Conservation (phyloP, 1,140 invertebrate species). For the Drosophila pectinifera region DNA sequence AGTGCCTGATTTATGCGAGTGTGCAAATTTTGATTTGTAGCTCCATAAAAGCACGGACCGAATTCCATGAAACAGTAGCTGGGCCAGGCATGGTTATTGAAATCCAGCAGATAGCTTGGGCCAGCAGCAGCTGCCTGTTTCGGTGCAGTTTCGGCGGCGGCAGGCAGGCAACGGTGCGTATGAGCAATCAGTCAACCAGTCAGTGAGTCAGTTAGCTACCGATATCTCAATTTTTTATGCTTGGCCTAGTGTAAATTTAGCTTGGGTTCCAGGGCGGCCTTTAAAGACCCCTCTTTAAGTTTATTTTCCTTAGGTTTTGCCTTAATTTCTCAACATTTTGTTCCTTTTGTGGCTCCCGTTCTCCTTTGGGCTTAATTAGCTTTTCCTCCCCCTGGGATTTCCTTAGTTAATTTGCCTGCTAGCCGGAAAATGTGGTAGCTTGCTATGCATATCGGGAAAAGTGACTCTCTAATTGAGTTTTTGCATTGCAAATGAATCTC, state of each 20-base stretch:
- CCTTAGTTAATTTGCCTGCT: constrained; percentile 16
- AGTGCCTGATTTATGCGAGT: constrained; percentile 47
- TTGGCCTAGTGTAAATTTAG: constrained; percentile 54
- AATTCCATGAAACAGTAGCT: constrained; percentile 28
- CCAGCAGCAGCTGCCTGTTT: constrained; percentile 12
- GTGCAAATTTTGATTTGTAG: constrained; percentile 60
- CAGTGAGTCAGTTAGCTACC: constrained; percentile 64
- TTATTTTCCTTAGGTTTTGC: background rate
- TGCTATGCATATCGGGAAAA: constrained; percentile 14
- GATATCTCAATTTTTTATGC: constrained; percentile 72
- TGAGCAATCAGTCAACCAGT: constrained; percentile 79
- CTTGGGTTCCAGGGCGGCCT: background rate
- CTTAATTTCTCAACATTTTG: no score
- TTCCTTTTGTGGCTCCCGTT: background rate
- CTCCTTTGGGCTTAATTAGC: constrained; percentile 8
- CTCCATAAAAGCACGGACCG: constrained; percentile 29
- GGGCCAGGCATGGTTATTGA: constrained; percentile 56
- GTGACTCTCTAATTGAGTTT: constrained; percentile 43
- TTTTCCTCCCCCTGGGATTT: background rate
- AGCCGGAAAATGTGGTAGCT: constrained; percentile 1
- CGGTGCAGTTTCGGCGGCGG: constrained; percentile 28
- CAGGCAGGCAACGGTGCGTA: constrained; percentile 66
- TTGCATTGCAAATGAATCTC: constrained; percentile 57
- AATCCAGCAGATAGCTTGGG: constrained; percentile 52
- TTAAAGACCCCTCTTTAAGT: constrained; percentile 5